These are phyloP conservation scores for Strix aluco DNA, from an alignment of 2,113 vertebrate genomes.

Conservation along the genomic window DNA sequence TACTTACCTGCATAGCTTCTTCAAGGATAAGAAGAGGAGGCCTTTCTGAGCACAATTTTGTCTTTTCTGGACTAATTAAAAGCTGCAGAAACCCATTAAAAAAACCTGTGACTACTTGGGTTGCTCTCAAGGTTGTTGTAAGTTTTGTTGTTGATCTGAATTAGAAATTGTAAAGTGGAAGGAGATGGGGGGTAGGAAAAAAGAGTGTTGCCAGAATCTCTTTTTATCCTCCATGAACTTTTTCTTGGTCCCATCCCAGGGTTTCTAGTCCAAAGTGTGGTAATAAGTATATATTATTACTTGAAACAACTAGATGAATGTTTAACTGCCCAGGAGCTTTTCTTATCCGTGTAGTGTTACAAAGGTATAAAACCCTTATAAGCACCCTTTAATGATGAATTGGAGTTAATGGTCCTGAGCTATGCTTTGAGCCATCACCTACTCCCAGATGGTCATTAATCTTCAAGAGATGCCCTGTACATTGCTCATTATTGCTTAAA, in stretches of 20 bases:
- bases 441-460: background rate
- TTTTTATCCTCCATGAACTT: background rate
- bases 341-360: background rate
- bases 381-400: background rate
- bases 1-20: background rate
- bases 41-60: background rate
- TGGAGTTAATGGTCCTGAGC: background rate
- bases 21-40: background rate
- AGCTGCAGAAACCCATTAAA: background rate
- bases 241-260: background rate
- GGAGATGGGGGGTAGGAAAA: fast-evolving
- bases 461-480: background rate
- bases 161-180: background rate
- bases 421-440: background rate
- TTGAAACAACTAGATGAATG: background rate
- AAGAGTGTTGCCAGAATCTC: background rate
- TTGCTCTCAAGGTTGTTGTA: fast-evolving
- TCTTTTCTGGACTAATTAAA: background rate
- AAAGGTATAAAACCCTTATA: background rate
- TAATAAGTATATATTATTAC: background rate
- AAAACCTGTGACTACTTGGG: background rate
- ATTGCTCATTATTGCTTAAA: background rate
- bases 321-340: background rate
- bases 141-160: background rate
- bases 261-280: background rate